These are phyloP conservation scores for Pseudochromis fuscus DNA, from an alignment of 2,797 vertebrate genomes.

Conservation along the genomic window DNA sequence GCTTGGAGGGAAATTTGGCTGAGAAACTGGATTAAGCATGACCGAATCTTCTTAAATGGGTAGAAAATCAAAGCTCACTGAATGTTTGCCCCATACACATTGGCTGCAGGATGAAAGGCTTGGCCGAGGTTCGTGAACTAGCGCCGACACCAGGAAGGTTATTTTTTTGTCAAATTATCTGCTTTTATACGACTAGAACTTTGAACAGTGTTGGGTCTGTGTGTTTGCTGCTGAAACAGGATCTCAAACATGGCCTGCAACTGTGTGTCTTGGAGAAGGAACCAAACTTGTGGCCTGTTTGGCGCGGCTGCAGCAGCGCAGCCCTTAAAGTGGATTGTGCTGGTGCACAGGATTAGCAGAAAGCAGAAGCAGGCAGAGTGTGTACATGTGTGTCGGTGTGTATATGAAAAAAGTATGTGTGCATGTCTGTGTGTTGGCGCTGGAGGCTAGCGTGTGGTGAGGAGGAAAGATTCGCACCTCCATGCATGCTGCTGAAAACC, in stretches of 20 bases:
- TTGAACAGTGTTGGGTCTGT: conserved; percentile 67
- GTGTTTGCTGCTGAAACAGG: conserved; percentile 67
- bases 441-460: conserved; percentile 77
- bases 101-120: conserved; percentile 84
- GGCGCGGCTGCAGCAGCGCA: conserved; percentile 63
- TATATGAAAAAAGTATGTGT: conserved; percentile 45
- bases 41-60: conserved; percentile 82
- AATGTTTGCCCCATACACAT: conserved; percentile 80
- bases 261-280: conserved; percentile 71
- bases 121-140: conserved; percentile 79
- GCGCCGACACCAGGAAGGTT: conserved; percentile 68
- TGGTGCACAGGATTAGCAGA: conserved; percentile 77
- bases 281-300: conserved; percentile 80
- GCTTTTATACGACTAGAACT: conserved; percentile 72
- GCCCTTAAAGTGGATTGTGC: conserved; percentile 80
- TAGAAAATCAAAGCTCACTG: conserved; percentile 76
- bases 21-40: conserved; percentile 83
- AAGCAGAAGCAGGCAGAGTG: conserved; percentile 59
- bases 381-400: conserved; percentile 37
- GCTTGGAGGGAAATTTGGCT: conserved; percentile 75
- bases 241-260: conserved; percentile 74
- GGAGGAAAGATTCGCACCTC: conserved; percentile 80
- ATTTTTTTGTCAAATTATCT: conserved; percentile 73
- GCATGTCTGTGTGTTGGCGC: conserved; percentile 69
- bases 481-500: conserved; percentile 77